Evolutionary conservation across 2,888 invertebrate species (phyloP).

Genomic region (Lasioglossum figueresi): DNA sequence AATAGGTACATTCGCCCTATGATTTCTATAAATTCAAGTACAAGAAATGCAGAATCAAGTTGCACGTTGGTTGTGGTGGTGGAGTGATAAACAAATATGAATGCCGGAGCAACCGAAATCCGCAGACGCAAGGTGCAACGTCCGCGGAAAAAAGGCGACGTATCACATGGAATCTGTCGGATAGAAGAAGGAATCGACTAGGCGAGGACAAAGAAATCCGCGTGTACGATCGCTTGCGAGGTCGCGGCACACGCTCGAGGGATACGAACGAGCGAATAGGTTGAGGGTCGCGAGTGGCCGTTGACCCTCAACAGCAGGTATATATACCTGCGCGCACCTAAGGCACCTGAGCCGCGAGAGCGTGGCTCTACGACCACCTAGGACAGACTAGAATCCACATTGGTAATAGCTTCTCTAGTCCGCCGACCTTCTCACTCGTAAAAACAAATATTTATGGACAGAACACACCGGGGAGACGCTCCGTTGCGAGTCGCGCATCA

Average conservation of each 20-base stretch:
- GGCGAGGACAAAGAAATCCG: slow-evolving; percentile 50
- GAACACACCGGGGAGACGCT: slow-evolving; percentile 25
- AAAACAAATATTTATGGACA: slow-evolving; percentile 67
- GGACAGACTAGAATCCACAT: slow-evolving; percentile 68
- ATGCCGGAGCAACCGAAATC: not conserved
- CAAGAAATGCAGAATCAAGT: not conserved
- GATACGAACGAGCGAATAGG: slow-evolving; percentile 77
- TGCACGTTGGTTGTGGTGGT: not conserved
- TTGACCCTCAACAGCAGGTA: slow-evolving; percentile 76
- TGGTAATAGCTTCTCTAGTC: slow-evolving; percentile 69
- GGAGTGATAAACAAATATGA: not conserved
- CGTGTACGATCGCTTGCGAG: slow-evolving; percentile 58
- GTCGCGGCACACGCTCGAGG: slow-evolving; percentile 66
- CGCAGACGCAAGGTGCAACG: not conserved
- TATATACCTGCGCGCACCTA: slow-evolving; percentile 62
- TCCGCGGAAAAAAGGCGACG: not conserved
- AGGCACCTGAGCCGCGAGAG: slow-evolving; percentile 34
- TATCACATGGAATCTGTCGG: not conserved
- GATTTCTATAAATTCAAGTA: not conserved
- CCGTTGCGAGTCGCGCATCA: not conserved
- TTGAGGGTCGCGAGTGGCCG: slow-evolving; percentile 83
- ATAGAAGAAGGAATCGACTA: not conserved
- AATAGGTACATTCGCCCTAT: too few species aligned
- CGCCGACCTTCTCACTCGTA: slow-evolving; percentile 62
- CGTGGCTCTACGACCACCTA: slow-evolving; percentile 54